These are phyloP conservation scores for Martes martes DNA, from an alignment of 2,113 vertebrate genomes.

Conservation along the genomic window DNA sequence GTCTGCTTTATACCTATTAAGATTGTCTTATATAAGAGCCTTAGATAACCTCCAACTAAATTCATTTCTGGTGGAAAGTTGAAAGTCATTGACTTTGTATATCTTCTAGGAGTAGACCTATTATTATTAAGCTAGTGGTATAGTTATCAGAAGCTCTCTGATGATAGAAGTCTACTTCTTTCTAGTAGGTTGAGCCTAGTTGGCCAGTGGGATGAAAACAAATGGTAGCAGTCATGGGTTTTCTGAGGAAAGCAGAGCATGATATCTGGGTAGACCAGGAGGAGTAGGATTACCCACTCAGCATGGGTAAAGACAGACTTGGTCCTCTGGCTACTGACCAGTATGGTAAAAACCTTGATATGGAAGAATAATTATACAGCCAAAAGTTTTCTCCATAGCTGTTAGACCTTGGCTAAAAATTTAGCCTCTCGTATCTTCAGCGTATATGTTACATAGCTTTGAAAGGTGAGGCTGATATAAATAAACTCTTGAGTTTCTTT, in stretches of 20 bases:
- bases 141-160: neutral
- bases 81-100: neutral
- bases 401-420: neutral
- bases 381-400: neutral
- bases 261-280: neutral
- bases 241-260: neutral
- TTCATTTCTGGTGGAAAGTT: neutral
- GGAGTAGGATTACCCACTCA: neutral
- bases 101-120: neutral
- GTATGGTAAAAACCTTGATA: neutral
- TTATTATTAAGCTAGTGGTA: neutral
- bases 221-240: neutral
- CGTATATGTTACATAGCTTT: neutral
- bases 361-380: neutral
- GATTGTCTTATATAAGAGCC: neutral
- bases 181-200: neutral
- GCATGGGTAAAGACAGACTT: neutral
- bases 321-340: neutral
- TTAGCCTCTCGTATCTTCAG: neutral
- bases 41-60: neutral
- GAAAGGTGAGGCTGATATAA: neutral
- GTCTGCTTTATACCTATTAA: neutral
- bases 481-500: neutral
- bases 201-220: neutral
- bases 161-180: neutral